Evolutionary conservation across 2,888 invertebrate genomes (phyloP), one percentile per base, ranked within the genome.

Genomic region (Dexiosoma caninum): DNA sequence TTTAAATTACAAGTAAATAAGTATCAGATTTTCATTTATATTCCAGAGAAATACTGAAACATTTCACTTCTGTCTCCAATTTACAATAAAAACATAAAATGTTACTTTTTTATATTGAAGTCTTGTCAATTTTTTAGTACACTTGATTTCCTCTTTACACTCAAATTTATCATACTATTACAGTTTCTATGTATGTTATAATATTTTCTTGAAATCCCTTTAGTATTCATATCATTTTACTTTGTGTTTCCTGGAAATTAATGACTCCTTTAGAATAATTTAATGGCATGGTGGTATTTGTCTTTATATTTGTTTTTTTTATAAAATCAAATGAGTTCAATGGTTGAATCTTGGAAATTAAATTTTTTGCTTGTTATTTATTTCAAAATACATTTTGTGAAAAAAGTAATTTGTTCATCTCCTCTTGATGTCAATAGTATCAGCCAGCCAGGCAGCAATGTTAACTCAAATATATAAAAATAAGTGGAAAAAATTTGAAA

Each of bases 1-100:
- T 1, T 21, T 21, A 2, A 12, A 2, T n/a, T 32, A 12, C 44
- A 32, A 9, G 2, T 0, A 44, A 49, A 57, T 59, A 27, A 19
- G n/a, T 46, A 35, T 46, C 46, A 16, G 14, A 46, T 46, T 40
- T 27, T 49, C 46, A 37, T 70, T 70, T 16, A 49, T 12, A 49
- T 49, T 59, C 35, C n/a, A 27, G 23, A 23, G 37, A 10, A 16
- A 37, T 27, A 37, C 16, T 35, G 35, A 1, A 70, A 46, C 16
- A 57, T 59, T 57, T 27, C 14, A 57, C 57, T 27, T 57, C 14
- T 30, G 32, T 32, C 2, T n/a, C n/a, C n/a, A n/a, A n/a, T 32
- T 23, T 70, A 2, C 1, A 8, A 9, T 3, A 12, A 60, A 6
- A 32, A 35, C 4, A 46, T 1, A 32, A 55, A 6, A 3, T 67